Conservation (phyloP, 2,888 invertebrate genomes). For the Colostygia pectinataria region DNA sequence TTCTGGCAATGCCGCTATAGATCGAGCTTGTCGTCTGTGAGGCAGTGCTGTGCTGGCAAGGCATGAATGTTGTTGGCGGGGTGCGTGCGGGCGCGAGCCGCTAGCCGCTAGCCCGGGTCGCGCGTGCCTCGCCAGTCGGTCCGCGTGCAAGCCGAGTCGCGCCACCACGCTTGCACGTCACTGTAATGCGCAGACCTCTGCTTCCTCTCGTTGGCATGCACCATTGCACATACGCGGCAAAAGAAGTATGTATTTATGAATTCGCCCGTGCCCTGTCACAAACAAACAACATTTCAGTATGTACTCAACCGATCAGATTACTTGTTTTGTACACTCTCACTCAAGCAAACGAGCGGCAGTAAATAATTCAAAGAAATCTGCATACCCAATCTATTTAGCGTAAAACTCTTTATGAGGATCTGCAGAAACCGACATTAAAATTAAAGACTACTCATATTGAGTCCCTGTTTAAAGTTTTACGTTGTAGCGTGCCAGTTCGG, state of each 20-base stretch:
- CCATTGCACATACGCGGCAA: conserved; percentile 94
- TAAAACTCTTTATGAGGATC: not conserved
- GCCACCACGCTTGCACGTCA: conserved; percentile 97
- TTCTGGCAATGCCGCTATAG: conserved; percentile 19
- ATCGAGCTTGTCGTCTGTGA: conserved; percentile 19
- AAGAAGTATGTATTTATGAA: conserved; percentile 98
- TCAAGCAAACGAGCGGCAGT: not conserved
- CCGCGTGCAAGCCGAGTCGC: conserved; percentile 87
- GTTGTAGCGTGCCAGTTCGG: too few species aligned
- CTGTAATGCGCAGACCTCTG: conserved; percentile 84
- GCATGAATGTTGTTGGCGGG: conserved; percentile 10
- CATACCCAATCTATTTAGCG: not conserved
- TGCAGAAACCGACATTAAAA: too few species aligned
- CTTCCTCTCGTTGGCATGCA: conserved; percentile 85
- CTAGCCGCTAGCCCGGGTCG: conserved; percentile 46
- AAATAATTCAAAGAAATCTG: conserved; percentile 4
- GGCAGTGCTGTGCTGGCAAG: conserved; percentile 14
- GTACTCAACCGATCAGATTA: conserved; percentile 1
- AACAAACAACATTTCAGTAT: conserved; percentile 12
- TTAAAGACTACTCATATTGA: too few species aligned
- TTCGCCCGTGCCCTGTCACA: conserved; percentile 91
- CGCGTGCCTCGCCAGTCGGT: conserved; percentile 59
- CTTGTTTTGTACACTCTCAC: conserved; percentile 10
- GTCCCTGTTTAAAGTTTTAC: too few species aligned
- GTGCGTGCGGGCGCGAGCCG: not conserved